These are phyloP conservation scores for Homarus gammarus DNA, from an alignment of 2,888 invertebrate genomes.

Conservation along the genomic window DNA sequence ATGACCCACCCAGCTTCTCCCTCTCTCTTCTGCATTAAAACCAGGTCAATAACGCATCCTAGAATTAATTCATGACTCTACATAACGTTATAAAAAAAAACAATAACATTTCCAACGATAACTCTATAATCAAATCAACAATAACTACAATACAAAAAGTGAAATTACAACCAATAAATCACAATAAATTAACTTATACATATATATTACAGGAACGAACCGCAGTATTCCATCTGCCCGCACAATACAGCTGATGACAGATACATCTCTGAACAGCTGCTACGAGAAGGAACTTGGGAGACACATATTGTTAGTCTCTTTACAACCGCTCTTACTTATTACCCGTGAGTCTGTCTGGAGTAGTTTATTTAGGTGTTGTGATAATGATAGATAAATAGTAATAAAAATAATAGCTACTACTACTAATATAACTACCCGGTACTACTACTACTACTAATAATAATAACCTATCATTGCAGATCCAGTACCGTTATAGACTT, in stretches of 20 bases:
- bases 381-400: too few species aligned
- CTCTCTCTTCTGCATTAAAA: background rate
- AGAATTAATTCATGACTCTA: too few species aligned
- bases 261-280: conserved; percentile 37
- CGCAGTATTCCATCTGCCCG: conserved; percentile 48
- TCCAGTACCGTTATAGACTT: conserved; percentile 77
- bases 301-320: conserved; percentile 23
- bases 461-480: too few species aligned
- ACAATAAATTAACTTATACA: too few species aligned
- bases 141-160: background rate
- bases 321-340: conserved; percentile 25
- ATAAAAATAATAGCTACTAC: too few species aligned
- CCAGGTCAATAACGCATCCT: conserved; percentile 31
- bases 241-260: conserved; percentile 15
- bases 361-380: too few species aligned
- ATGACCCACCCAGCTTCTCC: conserved; percentile 25
- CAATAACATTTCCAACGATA: background rate
- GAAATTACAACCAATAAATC: background rate
- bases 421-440: too few species aligned
- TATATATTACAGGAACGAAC: conserved; percentile 24
- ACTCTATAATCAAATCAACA: background rate
- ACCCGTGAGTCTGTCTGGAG: conserved; percentile 60
- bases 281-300: conserved; percentile 37
- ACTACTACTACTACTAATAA: too few species aligned
- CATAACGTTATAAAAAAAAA: too few species aligned